phyloP scores from a whole-genome alignment of 2,797 vertebrate species.

The Calcarius lapponicus region DNA sequence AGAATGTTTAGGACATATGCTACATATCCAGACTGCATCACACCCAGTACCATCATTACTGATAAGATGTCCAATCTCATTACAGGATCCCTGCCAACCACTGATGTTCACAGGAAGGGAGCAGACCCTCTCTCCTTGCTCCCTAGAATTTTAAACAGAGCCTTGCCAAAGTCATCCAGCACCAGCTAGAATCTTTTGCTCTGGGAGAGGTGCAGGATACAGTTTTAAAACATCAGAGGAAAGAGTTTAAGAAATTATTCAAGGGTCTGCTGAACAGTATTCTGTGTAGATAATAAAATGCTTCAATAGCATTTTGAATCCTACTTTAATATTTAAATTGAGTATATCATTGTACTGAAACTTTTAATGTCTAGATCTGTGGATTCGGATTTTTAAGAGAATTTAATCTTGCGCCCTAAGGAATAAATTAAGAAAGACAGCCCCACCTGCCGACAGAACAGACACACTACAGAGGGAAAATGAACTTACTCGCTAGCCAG shows the following conservation, averaged over 20 bases:
- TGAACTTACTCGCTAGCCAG: fast-evolving
- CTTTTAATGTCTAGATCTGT: background rate
- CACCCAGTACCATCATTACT: background rate
- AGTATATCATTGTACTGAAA: background rate
- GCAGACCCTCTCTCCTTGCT: background rate
- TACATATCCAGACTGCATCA: background rate
- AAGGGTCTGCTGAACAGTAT: background rate
- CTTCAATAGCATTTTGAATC: background rate
- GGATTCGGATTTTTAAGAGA: background rate
- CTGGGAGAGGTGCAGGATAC: background rate
- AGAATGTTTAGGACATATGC: background rate
- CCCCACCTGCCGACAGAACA: slow-evolving; percentile 41
- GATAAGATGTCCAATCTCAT: background rate
- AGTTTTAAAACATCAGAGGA: background rate
- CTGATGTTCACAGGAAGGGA: fast-evolving
- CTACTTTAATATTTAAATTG: background rate
- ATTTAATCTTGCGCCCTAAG: background rate
- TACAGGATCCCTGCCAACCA: background rate
- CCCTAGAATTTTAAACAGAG: background rate
- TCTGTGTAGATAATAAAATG: background rate
- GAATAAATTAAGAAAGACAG: background rate
- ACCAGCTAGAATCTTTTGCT: background rate
- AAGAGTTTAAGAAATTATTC: background rate
- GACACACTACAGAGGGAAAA: background rate
- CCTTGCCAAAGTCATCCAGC: background rate